Conservation (phyloP, 2,797 vertebrate genomes). For the Sebastiscus tertius region DNA sequence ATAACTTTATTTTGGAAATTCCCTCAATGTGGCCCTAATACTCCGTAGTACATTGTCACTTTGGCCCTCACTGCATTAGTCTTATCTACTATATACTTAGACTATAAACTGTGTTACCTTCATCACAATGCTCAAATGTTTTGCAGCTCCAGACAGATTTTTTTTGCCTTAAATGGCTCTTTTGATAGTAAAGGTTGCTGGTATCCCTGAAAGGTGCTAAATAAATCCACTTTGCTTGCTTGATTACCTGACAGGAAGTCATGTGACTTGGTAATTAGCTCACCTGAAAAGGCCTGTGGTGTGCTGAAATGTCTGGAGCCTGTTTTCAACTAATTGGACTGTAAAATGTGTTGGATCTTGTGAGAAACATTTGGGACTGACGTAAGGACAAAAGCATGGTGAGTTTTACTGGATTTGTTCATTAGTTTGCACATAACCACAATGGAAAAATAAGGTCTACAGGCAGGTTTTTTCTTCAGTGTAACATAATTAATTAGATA, state of each 20-base stretch:
- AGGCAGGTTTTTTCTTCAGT: background rate
- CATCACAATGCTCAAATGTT: too few species aligned
- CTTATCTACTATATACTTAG: too few species aligned
- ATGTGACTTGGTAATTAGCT: background rate
- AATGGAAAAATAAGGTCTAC: background rate
- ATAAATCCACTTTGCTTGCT: too few species aligned
- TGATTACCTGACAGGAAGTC: background rate
- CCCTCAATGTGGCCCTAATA: too few species aligned
- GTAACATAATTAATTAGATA: background rate
- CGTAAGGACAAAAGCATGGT: background rate
- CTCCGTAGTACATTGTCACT: too few species aligned
- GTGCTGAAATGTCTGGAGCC: background rate
- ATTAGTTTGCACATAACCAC: background rate
- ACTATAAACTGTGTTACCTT: too few species aligned
- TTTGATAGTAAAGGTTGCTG: too few species aligned
- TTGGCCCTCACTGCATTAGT: too few species aligned
- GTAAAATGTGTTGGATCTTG: background rate
- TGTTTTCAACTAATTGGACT: rapidly evolving
- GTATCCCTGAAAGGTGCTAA: too few species aligned
- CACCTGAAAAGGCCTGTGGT: background rate
- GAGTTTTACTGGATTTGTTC: background rate
- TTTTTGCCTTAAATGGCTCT: too few species aligned
- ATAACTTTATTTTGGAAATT: too few species aligned
- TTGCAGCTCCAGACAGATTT: too few species aligned
- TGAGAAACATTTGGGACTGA: background rate